A percentile compares a stretch with the other conserved stretches of the same genome.
phyloP scores from a whole-genome alignment of 2,113 vertebrate genomes.

The Poeciliopsis retropinna region DNA sequence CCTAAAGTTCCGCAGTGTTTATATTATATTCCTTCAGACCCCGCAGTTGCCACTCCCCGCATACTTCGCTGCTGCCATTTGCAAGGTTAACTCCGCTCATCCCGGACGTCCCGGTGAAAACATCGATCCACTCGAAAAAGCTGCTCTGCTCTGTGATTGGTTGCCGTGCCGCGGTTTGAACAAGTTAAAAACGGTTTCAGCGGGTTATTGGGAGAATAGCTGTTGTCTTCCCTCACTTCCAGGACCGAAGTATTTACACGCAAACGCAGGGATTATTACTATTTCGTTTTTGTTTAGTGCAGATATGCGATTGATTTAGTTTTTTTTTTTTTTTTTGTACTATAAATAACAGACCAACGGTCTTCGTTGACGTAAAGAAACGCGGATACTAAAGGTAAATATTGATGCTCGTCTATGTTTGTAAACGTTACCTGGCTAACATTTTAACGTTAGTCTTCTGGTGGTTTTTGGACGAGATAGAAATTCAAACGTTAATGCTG shows the following conservation, averaged over 20 bases:
- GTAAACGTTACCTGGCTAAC: constrained; percentile 10
- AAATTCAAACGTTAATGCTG: not conserved
- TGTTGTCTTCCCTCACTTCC: not conserved
- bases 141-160: constrained; percentile 44
- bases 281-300: not conserved
- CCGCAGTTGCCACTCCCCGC: not conserved
- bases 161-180: constrained; percentile 37
- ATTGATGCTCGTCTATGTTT: not conserved
- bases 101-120: rapidly evolving
- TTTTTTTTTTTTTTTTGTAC: not conserved
- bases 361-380: not conserved
- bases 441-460: not conserved
- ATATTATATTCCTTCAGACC: not conserved
- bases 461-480: too few species aligned
- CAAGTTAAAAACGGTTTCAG: constrained; percentile 63
- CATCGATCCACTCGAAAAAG: not conserved
- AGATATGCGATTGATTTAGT: constrained; percentile 26
- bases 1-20: not conserved
- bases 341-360: not conserved
- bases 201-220: constrained; percentile 16
- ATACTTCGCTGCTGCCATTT: not conserved
- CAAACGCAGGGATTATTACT: not conserved
- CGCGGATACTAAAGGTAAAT: constrained; percentile 33
- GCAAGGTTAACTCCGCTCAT: not conserved
- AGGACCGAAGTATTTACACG: not conserved